Percentiles rank a stretch among this genome's conserved stretches.
These are phyloP conservation scores for Pocillopora damicornis DNA, from an alignment of 64 coral and sea anemone species.

Conservation along the genomic window DNA sequence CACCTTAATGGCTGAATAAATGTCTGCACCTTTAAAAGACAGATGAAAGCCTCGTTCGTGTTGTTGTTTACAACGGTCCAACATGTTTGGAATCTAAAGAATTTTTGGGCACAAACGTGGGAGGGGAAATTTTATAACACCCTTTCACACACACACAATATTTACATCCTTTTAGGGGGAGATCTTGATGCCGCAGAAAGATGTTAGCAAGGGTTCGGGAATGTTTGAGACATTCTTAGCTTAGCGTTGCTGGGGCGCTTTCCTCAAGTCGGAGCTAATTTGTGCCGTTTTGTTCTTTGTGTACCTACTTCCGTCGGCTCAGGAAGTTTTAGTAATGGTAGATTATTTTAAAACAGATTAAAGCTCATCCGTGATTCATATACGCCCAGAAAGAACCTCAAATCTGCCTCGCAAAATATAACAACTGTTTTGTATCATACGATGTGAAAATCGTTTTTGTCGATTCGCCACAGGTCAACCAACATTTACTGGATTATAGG, in stretches of 20 bases:
- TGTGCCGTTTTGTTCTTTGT: not conserved
- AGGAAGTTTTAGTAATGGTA: slow-evolving; percentile 3
- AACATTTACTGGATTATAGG: not conserved
- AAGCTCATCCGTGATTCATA: not conserved
- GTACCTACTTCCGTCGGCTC: not conserved
- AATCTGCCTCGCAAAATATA: not conserved
- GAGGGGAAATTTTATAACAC: not conserved
- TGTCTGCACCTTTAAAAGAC: not conserved
- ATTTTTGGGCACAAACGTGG: not conserved
- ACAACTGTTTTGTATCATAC: not conserved
- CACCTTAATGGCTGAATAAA: not conserved
- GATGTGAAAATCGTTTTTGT: not conserved
- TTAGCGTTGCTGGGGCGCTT: not conserved
- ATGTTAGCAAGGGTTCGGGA: not conserved
- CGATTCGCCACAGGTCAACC: not conserved
- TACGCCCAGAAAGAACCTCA: not conserved
- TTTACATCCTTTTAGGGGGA: slow-evolving; percentile 10
- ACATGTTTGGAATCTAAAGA: not conserved
- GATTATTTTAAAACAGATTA: not conserved
- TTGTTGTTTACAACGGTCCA: slow-evolving; percentile 15
- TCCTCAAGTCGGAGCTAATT: not conserved
- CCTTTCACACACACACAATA: not conserved
- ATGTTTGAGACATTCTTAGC: not conserved
- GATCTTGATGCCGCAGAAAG: not conserved
- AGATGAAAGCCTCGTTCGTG: not conserved